These are phyloP conservation scores for Sphecodes monilicornis DNA, from an alignment of 2,888 invertebrate species.

Conservation along the genomic window DNA sequence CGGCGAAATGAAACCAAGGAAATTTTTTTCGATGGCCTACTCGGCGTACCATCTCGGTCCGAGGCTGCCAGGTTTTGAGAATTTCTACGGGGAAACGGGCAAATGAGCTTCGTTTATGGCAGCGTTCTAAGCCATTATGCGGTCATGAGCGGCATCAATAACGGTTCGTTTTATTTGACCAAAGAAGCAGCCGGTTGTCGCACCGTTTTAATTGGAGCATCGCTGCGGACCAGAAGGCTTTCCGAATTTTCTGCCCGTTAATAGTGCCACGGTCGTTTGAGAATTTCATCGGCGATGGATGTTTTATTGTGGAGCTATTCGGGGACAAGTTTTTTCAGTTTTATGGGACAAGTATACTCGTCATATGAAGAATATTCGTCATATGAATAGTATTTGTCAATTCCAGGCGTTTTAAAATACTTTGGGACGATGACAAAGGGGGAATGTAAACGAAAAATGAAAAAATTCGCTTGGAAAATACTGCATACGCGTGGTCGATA, in stretches of 20 bases:
- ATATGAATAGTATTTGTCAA: neutral
- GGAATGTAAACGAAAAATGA: no score
- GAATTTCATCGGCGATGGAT: neutral
- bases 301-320: neutral
- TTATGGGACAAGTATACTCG: neutral
- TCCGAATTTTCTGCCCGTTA: neutral
- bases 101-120: slow-evolving; percentile 21
- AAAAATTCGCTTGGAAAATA: no score
- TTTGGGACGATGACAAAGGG: no score
- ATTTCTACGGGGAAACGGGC: neutral
- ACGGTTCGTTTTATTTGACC: slow-evolving; percentile 8
- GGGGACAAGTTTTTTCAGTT: neutral
- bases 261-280: neutral
- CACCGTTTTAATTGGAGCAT: slow-evolving; percentile 6
- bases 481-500: no score
- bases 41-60: neutral
- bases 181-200: neutral
- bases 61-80: slow-evolving; percentile 13
- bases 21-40: slow-evolving; percentile 9
- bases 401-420: neutral
- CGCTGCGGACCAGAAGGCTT: neutral
- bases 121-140: neutral
- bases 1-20: slow-evolving; percentile 13
- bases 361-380: neutral
- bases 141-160: slow-evolving; percentile 16